Evolutionary conservation across 2,797 vertebrate genomes (phyloP), one percentile per base, ranked within the genome.

Genomic region (Sebastes baramenuke): DNA sequence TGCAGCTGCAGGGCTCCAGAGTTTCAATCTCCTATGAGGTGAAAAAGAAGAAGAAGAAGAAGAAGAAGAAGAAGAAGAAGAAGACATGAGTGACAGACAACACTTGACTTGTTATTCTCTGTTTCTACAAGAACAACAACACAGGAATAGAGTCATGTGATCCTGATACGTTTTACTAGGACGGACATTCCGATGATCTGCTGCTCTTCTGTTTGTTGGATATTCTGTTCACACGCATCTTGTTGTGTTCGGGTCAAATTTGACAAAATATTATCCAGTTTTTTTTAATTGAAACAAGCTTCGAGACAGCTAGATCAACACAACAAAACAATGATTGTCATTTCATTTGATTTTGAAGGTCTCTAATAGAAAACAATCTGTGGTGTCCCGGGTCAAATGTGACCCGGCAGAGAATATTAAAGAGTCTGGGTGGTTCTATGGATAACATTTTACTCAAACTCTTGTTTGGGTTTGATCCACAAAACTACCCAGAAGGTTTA

Each of bases 1-100:
- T 96, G 89, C 99, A 99, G 95, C 98, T 99, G 95, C 99, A 99
- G 3, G 99, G 98, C 94, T 99, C 99, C 20, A 98, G 96, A 8
- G 99, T 99, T 93, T 99, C 99, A 2, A 99, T 99, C 94, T 99
- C 99, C 99, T 99, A 92, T 22, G 13, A 16, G 38, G 13, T 16
- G 38, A 16, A 14, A 1, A 14, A 42, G 38, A 16, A 16, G 13
- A 42, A 42, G 38, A 14, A 42, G 38, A 6, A 42, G 38, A 14
- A 42, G 13, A 14, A 14, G 13, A 13, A 38, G 36, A 13, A 38
- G 12, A 42, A 2, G 8, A 13, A 75, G 25, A 38, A 49, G 8
- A 18, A 67, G 4, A 42, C 3, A 7, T 13, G 34, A 77, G 52
- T 27, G 2, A 36, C 34, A 36, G 34, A 36, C 34, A 36, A 64